These are phyloP conservation scores for Timandra comae DNA, from an alignment of 2,888 invertebrate species.

Conservation along the genomic window DNA sequence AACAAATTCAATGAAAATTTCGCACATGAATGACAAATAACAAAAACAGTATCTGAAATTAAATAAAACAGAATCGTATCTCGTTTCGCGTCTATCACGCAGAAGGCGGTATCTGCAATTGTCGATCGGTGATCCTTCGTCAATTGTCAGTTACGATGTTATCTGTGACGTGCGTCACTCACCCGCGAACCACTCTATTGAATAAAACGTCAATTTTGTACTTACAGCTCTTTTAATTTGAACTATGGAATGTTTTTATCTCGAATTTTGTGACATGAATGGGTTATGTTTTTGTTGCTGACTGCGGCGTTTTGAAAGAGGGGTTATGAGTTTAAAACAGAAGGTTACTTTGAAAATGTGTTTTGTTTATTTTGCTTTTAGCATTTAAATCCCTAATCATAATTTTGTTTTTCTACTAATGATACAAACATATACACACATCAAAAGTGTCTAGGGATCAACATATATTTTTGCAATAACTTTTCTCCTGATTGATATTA, in stretches of 20 bases:
- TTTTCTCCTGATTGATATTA: too few species aligned
- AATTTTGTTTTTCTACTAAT: too few species aligned
- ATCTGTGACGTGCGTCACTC: slow-evolving; percentile 61
- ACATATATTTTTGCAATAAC: too few species aligned
- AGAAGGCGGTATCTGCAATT: slow-evolving; percentile 37
- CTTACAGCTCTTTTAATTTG: slow-evolving; percentile 29
- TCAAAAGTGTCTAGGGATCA: too few species aligned
- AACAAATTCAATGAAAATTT: background rate
- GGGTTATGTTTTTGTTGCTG: slow-evolving; percentile 10
- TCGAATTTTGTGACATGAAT: slow-evolving; percentile 8
- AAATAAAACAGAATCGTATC: slow-evolving; percentile 25
- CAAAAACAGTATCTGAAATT: slow-evolving; percentile 14
- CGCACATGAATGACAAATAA: background rate
- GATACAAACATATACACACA: too few species aligned
- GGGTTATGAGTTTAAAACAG: too few species aligned
- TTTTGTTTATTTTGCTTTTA: too few species aligned
- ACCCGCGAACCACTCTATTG: slow-evolving; percentile 34
- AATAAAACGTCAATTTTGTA: slow-evolving; percentile 56
- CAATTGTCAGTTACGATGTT: slow-evolving; percentile 51
- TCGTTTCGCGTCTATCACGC: slow-evolving; percentile 32
- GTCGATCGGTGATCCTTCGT: slow-evolving; percentile 59
- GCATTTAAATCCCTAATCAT: too few species aligned
- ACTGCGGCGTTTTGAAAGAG: too few species aligned
- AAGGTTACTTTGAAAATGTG: too few species aligned
- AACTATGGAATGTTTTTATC: slow-evolving; percentile 11